Evolutionary conservation across 2,888 invertebrate genomes (phyloP), one percentile per base, ranked within the genome.

Genomic region (Caenorhabditis auriculariae): DNA sequence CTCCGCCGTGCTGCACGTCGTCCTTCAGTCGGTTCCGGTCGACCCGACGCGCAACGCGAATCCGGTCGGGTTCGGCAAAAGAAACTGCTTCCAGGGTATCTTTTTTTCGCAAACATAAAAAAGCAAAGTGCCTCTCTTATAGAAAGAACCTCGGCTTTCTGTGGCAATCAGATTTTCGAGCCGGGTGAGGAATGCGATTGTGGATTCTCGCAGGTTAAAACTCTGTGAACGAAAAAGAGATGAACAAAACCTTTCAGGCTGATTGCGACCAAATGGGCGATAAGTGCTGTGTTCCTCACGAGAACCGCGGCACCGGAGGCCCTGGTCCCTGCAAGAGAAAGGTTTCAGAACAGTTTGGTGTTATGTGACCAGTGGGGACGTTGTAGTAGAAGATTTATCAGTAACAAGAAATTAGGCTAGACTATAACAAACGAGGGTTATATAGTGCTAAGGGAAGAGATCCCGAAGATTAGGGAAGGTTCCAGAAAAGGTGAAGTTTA

Each of bases 91-190:
- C 83, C 88, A 89, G 72, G 86, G 87, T 87, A 32, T 15, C 9
- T 35, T 32, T 17, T 37, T 12, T 23, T 17, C 21, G 9, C 9
- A 32, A 32, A 32, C 35, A n/a, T 32, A 9, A 9, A 32, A 32
- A 32, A 12, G 9, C 35, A 32, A 32, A 32, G n/a, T n/a, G n/a
- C n/a, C 17, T 19, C n/a, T 9, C 60, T 81, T 83, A 3, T 84
- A 91, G 93, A 92, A 82, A 90, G 91, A 19, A 91, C 92, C 83
- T 89, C 89, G 54, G 93, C 96, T 27, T 98, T 96, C 88, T 99
- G 98, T 84, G 98, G 98, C 53, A 99, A 99, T 84, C 94, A 94
- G 85, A 93, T 99, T 78, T 93, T 93, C 0, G 98, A 99, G 83
- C 90, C 89, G 26, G 93, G 91, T 45, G 98, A 99, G 84, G 91